These are phyloP conservation scores for Lutraria lutraria DNA, from an alignment of 2,888 invertebrate species.

Conservation along the genomic window DNA sequence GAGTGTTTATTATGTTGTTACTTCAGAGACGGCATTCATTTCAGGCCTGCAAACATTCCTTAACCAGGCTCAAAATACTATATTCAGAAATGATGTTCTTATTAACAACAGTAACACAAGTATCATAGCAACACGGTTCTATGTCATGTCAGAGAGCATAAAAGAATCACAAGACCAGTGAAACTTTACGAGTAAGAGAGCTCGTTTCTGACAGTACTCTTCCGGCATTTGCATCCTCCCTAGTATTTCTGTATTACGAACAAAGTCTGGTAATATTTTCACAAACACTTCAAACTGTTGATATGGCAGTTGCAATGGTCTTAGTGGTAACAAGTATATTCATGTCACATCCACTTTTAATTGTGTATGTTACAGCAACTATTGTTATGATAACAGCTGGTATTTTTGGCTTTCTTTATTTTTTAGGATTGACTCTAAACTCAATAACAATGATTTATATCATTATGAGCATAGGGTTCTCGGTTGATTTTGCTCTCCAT, in stretches of 20 bases:
- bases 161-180: constrained; percentile 90
- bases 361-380: constrained; percentile 74
- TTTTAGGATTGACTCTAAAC: constrained; percentile 77
- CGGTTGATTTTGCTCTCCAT: constrained; percentile 79
- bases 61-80: background rate
- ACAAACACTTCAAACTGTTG: constrained; percentile 79
- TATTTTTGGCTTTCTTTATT: constrained; percentile 79
- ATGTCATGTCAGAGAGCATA: constrained; percentile 95
- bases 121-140: constrained; percentile 88
- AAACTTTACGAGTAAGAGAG: constrained; percentile 70
- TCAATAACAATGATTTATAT: constrained; percentile 81
- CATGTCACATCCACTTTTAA: constrained; percentile 80
- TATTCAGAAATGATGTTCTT: constrained; percentile 59
- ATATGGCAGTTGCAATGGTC: constrained; percentile 77
- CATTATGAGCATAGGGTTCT: constrained; percentile 83
- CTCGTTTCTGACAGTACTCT: constrained; percentile 67
- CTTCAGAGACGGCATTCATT: constrained; percentile 50
- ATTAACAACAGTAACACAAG: constrained; percentile 30
- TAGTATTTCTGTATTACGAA: constrained; percentile 79
- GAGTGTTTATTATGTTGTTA: constrained; percentile 32
- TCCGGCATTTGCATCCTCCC: constrained; percentile 70
- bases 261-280: constrained; percentile 80
- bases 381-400: constrained; percentile 78
- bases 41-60: constrained; percentile 39
- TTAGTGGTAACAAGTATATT: constrained; percentile 80